Percentiles rank a stretch among this genome's conserved stretches.
phyloP scores from a whole-genome alignment of 2,797 vertebrate genomes.

The Sarcoramphus papa region DNA sequence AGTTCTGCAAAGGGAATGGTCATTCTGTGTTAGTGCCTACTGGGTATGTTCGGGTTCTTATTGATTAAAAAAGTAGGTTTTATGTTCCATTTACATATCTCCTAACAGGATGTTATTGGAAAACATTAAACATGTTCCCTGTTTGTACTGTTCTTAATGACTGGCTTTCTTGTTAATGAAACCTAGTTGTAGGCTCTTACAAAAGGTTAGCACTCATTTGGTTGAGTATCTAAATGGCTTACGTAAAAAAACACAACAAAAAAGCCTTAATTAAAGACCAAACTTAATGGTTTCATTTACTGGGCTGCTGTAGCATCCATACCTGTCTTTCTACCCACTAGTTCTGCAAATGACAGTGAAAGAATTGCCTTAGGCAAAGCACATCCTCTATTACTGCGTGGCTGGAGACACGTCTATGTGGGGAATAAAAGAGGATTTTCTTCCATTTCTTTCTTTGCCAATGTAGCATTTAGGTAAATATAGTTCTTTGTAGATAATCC shows the following conservation, averaged over 20 bases:
- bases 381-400: not conserved
- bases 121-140: not conserved
- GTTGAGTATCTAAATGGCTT: not conserved
- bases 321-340: not conserved
- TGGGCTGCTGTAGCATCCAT: not conserved
- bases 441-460: not conserved
- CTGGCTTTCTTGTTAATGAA: not conserved
- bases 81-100: not conserved
- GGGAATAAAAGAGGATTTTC: not conserved
- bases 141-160: not conserved
- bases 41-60: not conserved
- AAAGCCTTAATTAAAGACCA: not conserved
- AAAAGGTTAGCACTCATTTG: not conserved
- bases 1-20: not conserved
- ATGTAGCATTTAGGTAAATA: not conserved
- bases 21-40: not conserved
- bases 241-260: not conserved
- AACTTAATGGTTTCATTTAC: not conserved
- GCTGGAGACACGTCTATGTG: not conserved
- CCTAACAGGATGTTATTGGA: not conserved
- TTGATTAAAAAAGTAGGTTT: not conserved
- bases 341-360: not conserved
- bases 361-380: not conserved
- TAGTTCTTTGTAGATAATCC: not conserved
- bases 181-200: not conserved